Conservation (phyloP, 1,140 invertebrate genomes). For the Penaeus indicus region DNA sequence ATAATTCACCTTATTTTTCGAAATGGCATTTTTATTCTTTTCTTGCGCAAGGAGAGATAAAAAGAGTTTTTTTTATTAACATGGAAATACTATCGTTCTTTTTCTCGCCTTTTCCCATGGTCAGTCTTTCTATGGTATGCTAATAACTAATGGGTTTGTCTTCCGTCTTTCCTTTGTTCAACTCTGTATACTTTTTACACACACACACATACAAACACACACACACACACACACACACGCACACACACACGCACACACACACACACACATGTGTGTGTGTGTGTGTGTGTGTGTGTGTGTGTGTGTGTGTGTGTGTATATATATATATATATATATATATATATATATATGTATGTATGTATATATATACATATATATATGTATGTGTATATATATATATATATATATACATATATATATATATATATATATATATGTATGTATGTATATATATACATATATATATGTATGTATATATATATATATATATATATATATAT, state of each 20-base stretch:
- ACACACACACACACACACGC: neutral
- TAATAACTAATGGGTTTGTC: no score
- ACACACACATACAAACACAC: neutral
- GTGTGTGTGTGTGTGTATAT: slow-evolving; percentile 6
- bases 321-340: slow-evolving; percentile 42
- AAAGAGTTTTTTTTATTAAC: no score
- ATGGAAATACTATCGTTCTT: no score
- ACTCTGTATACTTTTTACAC: no score
- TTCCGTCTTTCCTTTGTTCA: no score
- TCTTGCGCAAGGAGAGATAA: no score
- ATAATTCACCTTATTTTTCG: no score
- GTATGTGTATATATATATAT: slow-evolving; percentile 32
- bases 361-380: slow-evolving; percentile 25
- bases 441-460: neutral
- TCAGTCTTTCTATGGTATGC: no score
- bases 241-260: no score
- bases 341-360: slow-evolving; percentile 32
- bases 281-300: neutral
- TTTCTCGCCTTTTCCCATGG: no score
- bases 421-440: slow-evolving; percentile 9
- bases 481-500: neutral
- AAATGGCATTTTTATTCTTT: no score
- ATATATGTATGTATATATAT: neutral
- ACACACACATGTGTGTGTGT: neutral
- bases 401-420: neutral